A percentile compares a stretch with the other conserved stretches of the same genome.
These are phyloP conservation scores for Carabus problematicus DNA, from an alignment of 2,888 invertebrate species.

Conservation along the genomic window DNA sequence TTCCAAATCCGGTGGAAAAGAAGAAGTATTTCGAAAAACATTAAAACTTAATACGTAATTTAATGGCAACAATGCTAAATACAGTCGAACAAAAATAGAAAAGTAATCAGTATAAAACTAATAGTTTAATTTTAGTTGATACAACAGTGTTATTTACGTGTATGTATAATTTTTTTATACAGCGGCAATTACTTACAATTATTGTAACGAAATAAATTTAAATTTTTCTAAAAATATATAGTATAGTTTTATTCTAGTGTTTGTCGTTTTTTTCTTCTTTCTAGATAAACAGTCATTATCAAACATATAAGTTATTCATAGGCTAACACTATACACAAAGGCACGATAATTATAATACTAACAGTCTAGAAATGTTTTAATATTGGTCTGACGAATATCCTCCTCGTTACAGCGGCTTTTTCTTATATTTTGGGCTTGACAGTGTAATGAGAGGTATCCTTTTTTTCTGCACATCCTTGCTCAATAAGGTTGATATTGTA, in stretches of 20 bases:
- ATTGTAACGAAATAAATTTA: too few species aligned
- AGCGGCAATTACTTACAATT: too few species aligned
- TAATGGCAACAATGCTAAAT: background rate
- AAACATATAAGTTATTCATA: too few species aligned
- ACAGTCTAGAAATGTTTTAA: background rate
- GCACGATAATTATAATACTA: background rate
- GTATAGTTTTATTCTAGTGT: too few species aligned
- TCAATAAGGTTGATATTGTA: constrained; percentile 46
- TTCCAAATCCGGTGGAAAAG: constrained; percentile 81
- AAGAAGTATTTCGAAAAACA: constrained; percentile 81
- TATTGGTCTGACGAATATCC: too few species aligned
- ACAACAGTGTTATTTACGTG: background rate
- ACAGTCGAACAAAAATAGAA: background rate
- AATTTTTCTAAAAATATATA: too few species aligned
- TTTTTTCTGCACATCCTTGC: constrained; percentile 57
- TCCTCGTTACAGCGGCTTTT: constrained; percentile 56
- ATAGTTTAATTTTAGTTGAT: background rate
- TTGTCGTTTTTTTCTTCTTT: too few species aligned
- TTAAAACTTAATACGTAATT: constrained; percentile 45
- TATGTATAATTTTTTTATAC: background rate
- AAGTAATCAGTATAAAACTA: background rate
- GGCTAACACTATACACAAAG: too few species aligned
- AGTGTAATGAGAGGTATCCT: constrained; percentile 77
- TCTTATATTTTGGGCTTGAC: constrained; percentile 78
- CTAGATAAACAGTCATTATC: too few species aligned